Evolutionary conservation across 2,888 invertebrate species (phyloP).

Genomic region (Dysmachus trigonus): DNA sequence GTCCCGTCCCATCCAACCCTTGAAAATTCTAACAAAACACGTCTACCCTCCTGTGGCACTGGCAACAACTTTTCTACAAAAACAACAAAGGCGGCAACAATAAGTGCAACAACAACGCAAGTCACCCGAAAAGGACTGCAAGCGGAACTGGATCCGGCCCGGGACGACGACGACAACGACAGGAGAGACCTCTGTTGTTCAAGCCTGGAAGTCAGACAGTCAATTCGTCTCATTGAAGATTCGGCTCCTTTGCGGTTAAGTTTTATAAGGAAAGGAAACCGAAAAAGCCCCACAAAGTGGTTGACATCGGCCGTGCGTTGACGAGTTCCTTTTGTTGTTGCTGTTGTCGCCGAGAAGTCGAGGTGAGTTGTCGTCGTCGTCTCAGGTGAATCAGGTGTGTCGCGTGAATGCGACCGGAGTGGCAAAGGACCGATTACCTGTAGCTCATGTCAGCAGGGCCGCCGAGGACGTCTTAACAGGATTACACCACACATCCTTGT

Average conservation of each 20-base stretch:
- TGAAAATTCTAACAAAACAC: constrained; percentile 26
- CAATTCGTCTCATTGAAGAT: constrained; percentile 37
- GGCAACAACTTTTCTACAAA: constrained; percentile 3
- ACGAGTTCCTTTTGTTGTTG: background rate
- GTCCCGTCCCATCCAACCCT: constrained; percentile 2
- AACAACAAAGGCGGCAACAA: constrained; percentile 8
- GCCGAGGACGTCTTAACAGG: constrained; percentile 19
- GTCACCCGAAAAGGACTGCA: constrained; percentile 8
- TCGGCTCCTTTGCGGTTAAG: constrained; percentile 32
- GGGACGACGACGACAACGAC: background rate
- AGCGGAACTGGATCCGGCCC: constrained; percentile 11
- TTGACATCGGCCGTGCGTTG: constrained; percentile 34
- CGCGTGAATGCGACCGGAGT: background rate
- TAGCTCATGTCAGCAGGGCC: constrained; percentile 24
- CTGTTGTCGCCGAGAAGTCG: background rate
- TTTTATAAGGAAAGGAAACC: background rate
- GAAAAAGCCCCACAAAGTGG: constrained; percentile 6
- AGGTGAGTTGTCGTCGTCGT: constrained; percentile 7
- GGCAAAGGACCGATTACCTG: constrained; percentile 38
- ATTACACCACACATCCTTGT: constrained; percentile 31
- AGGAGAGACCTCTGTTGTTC: too few relatives aligned
- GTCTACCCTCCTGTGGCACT: constrained; percentile 7
- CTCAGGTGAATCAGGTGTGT: constrained; percentile 36
- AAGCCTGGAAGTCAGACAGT: constrained; percentile 39
- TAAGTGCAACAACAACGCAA: constrained; percentile 26